Conservation (phyloP, 2,888 invertebrate species). For the Eustalomyia histrio region DNA sequence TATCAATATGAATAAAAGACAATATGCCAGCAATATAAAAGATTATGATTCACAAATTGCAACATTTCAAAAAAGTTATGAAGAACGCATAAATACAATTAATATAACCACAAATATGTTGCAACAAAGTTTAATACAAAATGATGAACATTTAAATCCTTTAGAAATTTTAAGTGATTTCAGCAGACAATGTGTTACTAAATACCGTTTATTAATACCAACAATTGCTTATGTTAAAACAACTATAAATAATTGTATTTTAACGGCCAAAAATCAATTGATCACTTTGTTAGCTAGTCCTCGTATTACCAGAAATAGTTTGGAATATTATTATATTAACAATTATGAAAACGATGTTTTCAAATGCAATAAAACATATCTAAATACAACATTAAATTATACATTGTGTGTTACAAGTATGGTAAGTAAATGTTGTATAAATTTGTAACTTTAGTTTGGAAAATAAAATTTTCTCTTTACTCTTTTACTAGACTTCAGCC, state of each 20-base stretch:
- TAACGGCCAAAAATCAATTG: conserved; percentile 9
- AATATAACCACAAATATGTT: conserved; percentile 22
- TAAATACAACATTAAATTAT: conserved; percentile 36
- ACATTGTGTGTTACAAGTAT: conserved; percentile 53
- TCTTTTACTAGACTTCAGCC: conserved; percentile 6
- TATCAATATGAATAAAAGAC: conserved; percentile 49
- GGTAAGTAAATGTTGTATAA: conserved; percentile 43
- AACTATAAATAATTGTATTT: conserved; percentile 35
- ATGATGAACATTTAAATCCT: conserved; percentile 45
- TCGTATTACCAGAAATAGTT: conserved; percentile 7
- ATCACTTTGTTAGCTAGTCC: background rate
- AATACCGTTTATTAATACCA: conserved; percentile 37
- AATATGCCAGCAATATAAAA: conserved; percentile 41
- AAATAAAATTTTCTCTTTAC: background rate
- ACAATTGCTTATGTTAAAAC: conserved; percentile 6
- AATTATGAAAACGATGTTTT: conserved; percentile 13
- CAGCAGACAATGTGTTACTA: conserved; percentile 57
- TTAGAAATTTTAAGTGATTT: conserved; percentile 42
- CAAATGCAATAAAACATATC: conserved; percentile 37
- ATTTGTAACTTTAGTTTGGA: background rate
- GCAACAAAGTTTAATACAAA: conserved; percentile 18
- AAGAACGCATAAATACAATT: conserved; percentile 20
- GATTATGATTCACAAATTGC: conserved; percentile 42
- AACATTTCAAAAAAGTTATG: conserved; percentile 9
- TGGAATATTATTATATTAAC: conserved; percentile 51